Conservation (phyloP, 2,888 invertebrate genomes). For the Oxyteleia sp. region DNA sequence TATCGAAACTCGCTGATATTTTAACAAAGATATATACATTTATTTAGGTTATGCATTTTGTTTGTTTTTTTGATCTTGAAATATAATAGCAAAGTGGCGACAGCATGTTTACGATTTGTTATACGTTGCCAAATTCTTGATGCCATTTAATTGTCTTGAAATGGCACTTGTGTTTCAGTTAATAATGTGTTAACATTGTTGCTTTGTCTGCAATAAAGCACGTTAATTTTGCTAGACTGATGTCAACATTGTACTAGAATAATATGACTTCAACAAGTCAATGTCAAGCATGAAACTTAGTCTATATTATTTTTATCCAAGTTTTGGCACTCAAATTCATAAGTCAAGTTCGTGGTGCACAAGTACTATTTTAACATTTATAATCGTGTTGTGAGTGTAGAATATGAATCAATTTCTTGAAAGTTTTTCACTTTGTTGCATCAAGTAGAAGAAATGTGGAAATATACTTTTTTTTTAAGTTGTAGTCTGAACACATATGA, state of each 20-base stretch:
- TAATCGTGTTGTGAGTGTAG: not conserved
- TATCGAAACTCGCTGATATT: conserved; percentile 9
- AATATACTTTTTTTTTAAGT: no score
- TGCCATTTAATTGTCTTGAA: no score
- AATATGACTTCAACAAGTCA: not conserved
- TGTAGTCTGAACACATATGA: no score
- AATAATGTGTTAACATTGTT: not conserved
- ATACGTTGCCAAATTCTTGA: no score
- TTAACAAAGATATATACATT: conserved; percentile 1
- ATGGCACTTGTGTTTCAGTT: no score
- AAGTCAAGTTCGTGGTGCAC: conserved; percentile 37
- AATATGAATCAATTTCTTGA: no score
- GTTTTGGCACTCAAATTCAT: conserved; percentile 41
- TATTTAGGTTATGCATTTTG: not conserved
- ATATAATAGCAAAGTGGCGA: not conserved
- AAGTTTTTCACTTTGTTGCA: no score
- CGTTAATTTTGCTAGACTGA: not conserved
- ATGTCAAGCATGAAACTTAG: conserved; percentile 10
- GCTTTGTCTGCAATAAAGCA: not conserved
- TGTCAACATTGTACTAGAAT: not conserved
- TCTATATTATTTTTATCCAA: conserved; percentile 40
- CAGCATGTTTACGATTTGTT: no score
- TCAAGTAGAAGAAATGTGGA: no score
- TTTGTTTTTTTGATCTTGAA: not conserved
- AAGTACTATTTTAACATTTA: conserved; percentile 5